Evolutionary conservation across 2,888 invertebrate species (phyloP).

Genomic region (Amphipyra berbera): DNA sequence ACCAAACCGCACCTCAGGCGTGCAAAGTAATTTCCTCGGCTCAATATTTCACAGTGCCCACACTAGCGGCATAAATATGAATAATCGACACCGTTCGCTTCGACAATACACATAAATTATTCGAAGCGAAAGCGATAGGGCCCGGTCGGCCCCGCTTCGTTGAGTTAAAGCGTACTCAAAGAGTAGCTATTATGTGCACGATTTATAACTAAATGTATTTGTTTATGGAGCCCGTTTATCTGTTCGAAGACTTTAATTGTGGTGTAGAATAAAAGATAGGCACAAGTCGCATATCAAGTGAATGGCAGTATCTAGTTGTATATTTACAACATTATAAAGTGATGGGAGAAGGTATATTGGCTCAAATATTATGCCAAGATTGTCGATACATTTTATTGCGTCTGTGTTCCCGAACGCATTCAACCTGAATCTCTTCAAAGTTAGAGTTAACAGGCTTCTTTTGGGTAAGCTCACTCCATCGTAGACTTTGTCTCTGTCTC

Average conservation of each 20-base stretch:
- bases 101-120: conserved; percentile 77
- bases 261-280: conserved; percentile 45
- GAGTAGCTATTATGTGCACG: conserved; percentile 61
- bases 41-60: conserved; percentile 75
- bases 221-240: conserved; percentile 59
- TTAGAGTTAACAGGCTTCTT: too few species aligned
- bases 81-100: conserved; percentile 75
- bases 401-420: too few species aligned
- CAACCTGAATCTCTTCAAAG: too few species aligned
- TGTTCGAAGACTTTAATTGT: conserved; percentile 57
- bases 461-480: too few species aligned
- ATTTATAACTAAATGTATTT: conserved; percentile 64
- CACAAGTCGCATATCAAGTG: conserved; percentile 11
- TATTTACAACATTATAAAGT: conserved; percentile 6
- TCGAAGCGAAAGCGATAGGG: conserved; percentile 71
- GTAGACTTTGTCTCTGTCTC: too few species aligned
- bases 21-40: conserved; percentile 73
- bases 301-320: conserved; percentile 13
- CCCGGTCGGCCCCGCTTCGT: conserved; percentile 53
- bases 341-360: not conserved
- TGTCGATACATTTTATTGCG: too few species aligned
- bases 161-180: conserved; percentile 58
- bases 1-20: conserved; percentile 62
- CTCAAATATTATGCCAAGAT: not conserved
- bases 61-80: conserved; percentile 80